Evolutionary conservation across 2,888 invertebrate genomes (phyloP), one percentile per base, ranked within the genome.

Genomic region (Tachina fera): DNA sequence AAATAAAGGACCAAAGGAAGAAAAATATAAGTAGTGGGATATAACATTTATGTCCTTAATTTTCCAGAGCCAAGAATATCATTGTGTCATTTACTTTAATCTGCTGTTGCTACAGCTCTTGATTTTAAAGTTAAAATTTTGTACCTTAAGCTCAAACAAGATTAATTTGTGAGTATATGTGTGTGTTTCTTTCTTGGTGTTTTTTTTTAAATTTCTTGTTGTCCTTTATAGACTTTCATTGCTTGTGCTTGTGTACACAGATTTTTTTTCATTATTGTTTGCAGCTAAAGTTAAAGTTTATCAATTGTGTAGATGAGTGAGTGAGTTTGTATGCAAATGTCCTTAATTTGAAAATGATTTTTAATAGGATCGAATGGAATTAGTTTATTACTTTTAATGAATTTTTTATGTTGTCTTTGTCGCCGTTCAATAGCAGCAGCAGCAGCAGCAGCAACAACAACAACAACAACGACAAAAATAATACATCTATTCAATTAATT

Each of bases 341-440:
- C 89, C 92, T 91, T 91, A 91, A 91, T 91, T 91, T 89, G 92
- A 91, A 91, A 91, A 91, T 91, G 91, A 91, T 91, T 91, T 91
- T 91, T 91, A 91, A 91, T 91, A 91, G 92, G 91, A 91, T 91
- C 92, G 91, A 91, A 91, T 90, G 91, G 92, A 91, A 91, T 91
- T 91, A 91, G 91, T 91, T 91, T 91, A 91, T 91, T 91, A 91
- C 92, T 91, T 91, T 91, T 91, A 91, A 91, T 91, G 91, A 91
- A 91, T 91, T 91, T 91, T 91, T 91, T 91, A 91, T 91, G 91
- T 91, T 78, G 81, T 67, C 81, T 84, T 83, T 89, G 89, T 88
- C 88, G 88, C 84, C 71, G 56, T 51, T 41, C 76, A 71, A 56
- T 39, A 47, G 0, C 51, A 72, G 1, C 31, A 65, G 14, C 16